phyloP scores from a whole-genome alignment of 2,113 vertebrate species.

The Gymnogyps californianus region DNA sequence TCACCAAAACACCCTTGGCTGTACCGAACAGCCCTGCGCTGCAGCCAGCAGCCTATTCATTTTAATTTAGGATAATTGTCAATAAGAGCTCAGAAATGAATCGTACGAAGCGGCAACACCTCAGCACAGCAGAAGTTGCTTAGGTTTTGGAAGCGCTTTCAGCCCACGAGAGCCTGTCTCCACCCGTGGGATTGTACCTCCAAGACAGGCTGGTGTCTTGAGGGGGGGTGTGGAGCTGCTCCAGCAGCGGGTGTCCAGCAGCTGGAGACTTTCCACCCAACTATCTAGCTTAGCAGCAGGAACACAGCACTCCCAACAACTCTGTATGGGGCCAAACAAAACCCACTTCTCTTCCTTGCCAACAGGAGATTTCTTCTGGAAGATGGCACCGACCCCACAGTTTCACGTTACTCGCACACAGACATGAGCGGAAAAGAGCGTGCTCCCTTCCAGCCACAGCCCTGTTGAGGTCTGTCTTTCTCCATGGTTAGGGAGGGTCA shows the following conservation, averaged over 20 bases:
- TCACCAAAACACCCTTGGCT: not conserved
- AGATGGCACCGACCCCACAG: not conserved
- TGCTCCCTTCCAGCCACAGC: not conserved
- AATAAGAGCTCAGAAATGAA: not conserved
- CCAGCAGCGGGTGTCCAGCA: not conserved
- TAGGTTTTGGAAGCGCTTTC: not conserved
- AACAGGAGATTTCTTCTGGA: not conserved
- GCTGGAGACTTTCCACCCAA: not conserved
- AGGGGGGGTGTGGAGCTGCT: not conserved
- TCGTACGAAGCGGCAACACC: not conserved
- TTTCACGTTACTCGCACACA: accelerated
- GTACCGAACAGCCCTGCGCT: not conserved
- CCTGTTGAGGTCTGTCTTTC: not conserved
- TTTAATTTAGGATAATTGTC: not conserved
- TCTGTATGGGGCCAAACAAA: not conserved
- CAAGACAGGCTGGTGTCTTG: not conserved
- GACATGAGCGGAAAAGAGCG: accelerated
- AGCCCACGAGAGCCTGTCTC: not conserved
- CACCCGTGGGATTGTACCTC: not conserved
- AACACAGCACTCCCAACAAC: not conserved
- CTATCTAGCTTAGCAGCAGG: not conserved
- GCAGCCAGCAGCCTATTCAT: not conserved
- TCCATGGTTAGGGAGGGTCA: not conserved
- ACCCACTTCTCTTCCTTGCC: not conserved
- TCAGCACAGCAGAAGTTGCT: not conserved